Conservation (phyloP, 2,113 vertebrate species). For the Scomber scombrus region DNA sequence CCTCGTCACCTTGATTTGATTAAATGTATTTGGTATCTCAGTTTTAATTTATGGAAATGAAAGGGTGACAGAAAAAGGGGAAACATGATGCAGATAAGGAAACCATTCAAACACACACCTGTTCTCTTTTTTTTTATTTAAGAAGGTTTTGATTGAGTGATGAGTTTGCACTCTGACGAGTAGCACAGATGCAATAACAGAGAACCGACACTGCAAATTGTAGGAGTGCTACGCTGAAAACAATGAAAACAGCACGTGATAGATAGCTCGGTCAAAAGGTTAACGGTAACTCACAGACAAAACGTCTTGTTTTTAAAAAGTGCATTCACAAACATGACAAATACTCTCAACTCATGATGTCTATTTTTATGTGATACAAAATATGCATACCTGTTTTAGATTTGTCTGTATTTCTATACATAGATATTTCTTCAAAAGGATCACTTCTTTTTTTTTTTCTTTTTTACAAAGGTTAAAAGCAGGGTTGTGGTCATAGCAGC, state of each 20-base stretch:
- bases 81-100: slow-evolving; percentile 62
- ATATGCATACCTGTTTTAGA: slow-evolving; percentile 93
- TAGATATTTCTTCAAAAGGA: slow-evolving; percentile 91
- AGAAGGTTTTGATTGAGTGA: slow-evolving; percentile 83
- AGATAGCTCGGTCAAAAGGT: slow-evolving; percentile 85
- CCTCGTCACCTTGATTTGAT: slow-evolving; percentile 76
- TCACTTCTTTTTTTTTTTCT: slow-evolving; percentile 74
- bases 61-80: slow-evolving; percentile 33
- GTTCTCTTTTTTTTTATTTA: slow-evolving; percentile 85
- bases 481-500: slow-evolving; percentile 97
- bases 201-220: slow-evolving; percentile 77
- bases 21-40: slow-evolving; percentile 32
- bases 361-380: slow-evolving; percentile 91
- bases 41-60: slow-evolving; percentile 49
- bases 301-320: slow-evolving; percentile 96
- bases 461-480: slow-evolving; percentile 92
- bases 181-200: slow-evolving; percentile 80
- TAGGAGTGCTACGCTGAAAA: slow-evolving; percentile 79
- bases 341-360: slow-evolving; percentile 96
- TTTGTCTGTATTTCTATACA: slow-evolving; percentile 91
- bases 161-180: slow-evolving; percentile 79
- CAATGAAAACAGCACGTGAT: slow-evolving; percentile 80
- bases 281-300: slow-evolving; percentile 94
- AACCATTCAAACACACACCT: slow-evolving; percentile 77
- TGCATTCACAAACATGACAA: slow-evolving; percentile 98